These are phyloP conservation scores for Epinephelus awoara DNA, from an alignment of 2,797 vertebrate species.

Conservation along the genomic window DNA sequence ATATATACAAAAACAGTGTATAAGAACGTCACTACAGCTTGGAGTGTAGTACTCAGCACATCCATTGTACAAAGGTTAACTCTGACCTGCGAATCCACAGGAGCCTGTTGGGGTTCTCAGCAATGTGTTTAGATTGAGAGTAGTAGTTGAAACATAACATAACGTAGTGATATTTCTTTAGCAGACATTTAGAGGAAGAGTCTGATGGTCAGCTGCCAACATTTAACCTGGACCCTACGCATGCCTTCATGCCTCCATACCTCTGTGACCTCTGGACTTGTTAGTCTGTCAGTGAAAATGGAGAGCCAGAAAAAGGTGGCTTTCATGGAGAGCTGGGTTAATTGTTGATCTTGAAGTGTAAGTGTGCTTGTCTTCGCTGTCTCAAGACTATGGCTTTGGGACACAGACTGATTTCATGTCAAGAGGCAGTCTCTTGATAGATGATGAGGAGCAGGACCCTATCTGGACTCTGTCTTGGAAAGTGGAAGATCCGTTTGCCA, in stretches of 20 bases:
- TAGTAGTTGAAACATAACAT: background rate
- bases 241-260: background rate
- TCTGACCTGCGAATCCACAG: background rate
- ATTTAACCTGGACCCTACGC: background rate
- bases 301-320: background rate
- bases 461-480: slow-evolving; percentile 12
- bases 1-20: too few relatives aligned
- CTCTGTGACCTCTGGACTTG: background rate
- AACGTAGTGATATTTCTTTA: background rate
- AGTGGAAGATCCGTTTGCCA: background rate
- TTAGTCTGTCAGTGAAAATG: background rate
- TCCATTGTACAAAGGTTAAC: too few relatives aligned
- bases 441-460: background rate
- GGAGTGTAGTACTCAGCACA: too few relatives aligned
- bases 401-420: background rate
- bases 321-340: background rate
- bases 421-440: background rate
- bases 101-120: too few relatives aligned
- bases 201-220: background rate
- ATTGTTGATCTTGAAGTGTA: background rate
- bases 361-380: background rate
- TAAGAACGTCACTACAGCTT: too few relatives aligned
- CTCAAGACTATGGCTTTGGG: background rate
- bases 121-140: background rate
- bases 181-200: background rate